Conservation (phyloP, 2,888 invertebrate genomes). For the Ferrisia virgata region DNA sequence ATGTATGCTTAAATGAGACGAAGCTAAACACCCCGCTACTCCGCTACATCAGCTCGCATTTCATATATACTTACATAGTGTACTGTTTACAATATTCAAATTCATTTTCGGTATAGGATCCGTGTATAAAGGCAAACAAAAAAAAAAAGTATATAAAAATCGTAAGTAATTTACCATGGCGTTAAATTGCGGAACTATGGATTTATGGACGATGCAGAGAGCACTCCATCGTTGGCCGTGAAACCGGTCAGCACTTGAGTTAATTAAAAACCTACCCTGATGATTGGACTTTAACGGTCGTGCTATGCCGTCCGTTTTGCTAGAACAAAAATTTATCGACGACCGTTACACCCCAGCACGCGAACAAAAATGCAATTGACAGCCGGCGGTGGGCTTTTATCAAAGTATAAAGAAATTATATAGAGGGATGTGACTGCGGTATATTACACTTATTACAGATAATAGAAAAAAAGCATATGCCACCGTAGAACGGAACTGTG, state of each 20-base stretch:
- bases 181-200: neutral
- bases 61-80: too few relatives aligned
- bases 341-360: conserved; percentile 42
- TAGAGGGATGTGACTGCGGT: conserved; percentile 43
- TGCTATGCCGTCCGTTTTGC: too few relatives aligned
- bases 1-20: too few relatives aligned
- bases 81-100: too few relatives aligned
- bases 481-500: conserved; percentile 40
- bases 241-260: conserved; percentile 2
- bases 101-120: too few relatives aligned
- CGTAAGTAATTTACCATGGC: too few relatives aligned
- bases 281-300: neutral
- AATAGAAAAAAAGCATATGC: conserved; percentile 43
- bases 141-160: too few relatives aligned
- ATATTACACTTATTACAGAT: conserved; percentile 42
- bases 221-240: too few relatives aligned
- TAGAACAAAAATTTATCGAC: conserved; percentile 10
- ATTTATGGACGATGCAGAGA: too few relatives aligned
- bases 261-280: conserved; percentile 18
- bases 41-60: too few relatives aligned
- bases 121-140: too few relatives aligned
- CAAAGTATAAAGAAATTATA: conserved; percentile 30
- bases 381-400: conserved; percentile 42
- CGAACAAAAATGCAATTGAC: conserved; percentile 44
- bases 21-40: neutral